A percentile compares a stretch with the other conserved stretches of the same genome.
Conservation (phyloP, 2,113 vertebrate species). For the Varanus komodoensis region DNA sequence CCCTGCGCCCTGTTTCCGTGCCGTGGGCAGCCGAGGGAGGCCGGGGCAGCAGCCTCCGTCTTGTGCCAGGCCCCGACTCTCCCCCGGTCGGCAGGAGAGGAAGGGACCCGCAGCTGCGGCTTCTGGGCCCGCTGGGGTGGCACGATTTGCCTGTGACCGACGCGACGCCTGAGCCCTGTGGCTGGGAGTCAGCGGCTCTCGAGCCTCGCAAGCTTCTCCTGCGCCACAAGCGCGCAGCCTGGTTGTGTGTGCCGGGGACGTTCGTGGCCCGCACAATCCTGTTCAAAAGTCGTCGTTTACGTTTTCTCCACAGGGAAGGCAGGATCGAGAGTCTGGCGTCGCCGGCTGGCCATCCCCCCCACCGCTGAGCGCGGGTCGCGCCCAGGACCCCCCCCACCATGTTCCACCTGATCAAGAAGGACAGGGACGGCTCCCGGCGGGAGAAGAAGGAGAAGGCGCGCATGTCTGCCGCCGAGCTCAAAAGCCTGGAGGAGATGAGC, state of each 20-base stretch:
- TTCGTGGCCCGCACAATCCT: neutral
- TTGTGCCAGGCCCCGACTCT: too few relatives aligned
- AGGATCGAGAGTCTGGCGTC: neutral
- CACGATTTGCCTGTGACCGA: neutral
- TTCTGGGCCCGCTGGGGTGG: neutral
- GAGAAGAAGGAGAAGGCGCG: constrained; percentile 94
- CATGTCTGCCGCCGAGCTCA: constrained; percentile 93
- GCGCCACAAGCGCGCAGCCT: neutral
- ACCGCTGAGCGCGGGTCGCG: neutral
- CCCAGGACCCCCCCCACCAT: constrained; percentile 62
- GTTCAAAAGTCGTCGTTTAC: too few relatives aligned
- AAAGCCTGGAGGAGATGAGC: constrained; percentile 95
- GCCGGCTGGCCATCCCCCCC: too few relatives aligned
- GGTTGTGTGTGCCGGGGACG: neutral
- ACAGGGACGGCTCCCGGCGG: constrained; percentile 84
- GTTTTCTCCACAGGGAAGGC: neutral
- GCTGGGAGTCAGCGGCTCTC: too few relatives aligned
- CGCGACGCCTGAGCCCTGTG: neutral
- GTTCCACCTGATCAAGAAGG: constrained; percentile 95
- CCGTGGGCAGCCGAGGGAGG: neutral
- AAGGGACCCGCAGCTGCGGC: too few relatives aligned
- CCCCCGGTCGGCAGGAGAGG: too few relatives aligned
- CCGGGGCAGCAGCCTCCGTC: neutral
- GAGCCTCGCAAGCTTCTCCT: neutral
- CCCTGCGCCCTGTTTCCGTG: neutral